These are phyloP conservation scores for Leucophenga maculata DNA, from an alignment of 2,888 invertebrate genomes.

Conservation along the genomic window DNA sequence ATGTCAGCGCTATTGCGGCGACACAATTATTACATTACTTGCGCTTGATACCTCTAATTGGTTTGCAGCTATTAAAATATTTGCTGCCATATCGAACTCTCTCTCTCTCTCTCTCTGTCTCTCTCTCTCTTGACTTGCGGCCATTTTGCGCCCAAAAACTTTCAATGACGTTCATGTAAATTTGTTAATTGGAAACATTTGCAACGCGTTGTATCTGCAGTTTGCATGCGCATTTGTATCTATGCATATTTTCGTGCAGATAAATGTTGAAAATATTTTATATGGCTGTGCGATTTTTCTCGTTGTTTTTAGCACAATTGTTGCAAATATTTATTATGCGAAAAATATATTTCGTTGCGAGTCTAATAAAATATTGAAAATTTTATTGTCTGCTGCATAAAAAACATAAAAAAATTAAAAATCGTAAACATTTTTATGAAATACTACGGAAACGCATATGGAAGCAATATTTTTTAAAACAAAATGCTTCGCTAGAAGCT, in stretches of 20 bases:
- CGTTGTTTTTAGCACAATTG: constrained; percentile 28
- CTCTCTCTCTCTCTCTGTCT: neutral
- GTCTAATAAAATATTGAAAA: constrained; percentile 53
- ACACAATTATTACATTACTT: constrained; percentile 16
- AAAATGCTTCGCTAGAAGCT: neutral
- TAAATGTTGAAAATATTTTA: no score
- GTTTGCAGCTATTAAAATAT: constrained; percentile 12
- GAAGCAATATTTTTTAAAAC: neutral
- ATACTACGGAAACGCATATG: neutral
- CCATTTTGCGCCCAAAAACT: neutral
- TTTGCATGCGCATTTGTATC: neutral
- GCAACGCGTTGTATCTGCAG: constrained; percentile 3
- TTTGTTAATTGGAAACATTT: constrained; percentile 17
- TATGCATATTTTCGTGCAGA: no score
- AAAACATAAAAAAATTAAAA: neutral
- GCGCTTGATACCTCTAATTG: constrained; percentile 18
- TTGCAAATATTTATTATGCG: constrained; percentile 56
- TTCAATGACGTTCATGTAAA: constrained; percentile 2
- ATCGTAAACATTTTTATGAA: neutral
- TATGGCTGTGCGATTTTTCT: neutral
- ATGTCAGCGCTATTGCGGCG: neutral
- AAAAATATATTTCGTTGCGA: constrained; percentile 48
- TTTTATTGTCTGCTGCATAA: constrained; percentile 10
- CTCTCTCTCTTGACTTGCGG: neutral
- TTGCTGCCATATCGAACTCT: neutral